Evolutionary conservation across 2,888 invertebrate genomes (phyloP).

Genomic region (Leptopterna dolabrata): DNA sequence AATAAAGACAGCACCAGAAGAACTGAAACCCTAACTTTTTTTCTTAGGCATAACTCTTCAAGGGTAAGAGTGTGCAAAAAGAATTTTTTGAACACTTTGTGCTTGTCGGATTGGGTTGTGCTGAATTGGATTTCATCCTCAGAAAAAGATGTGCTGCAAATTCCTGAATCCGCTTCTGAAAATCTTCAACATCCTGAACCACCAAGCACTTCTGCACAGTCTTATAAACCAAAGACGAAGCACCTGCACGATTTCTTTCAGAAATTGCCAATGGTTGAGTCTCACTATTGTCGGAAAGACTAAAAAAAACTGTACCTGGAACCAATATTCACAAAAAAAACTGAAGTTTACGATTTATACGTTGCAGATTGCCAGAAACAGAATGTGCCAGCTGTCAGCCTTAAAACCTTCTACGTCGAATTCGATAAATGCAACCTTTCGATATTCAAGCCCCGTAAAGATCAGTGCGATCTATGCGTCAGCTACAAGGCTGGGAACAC

Average conservation of each 20-base stretch:
- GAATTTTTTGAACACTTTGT: background rate
- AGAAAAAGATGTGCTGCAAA: background rate
- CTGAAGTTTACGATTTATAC: slow-evolving; percentile 9
- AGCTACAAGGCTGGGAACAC: background rate
- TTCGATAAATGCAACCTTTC: background rate
- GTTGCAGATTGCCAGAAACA: background rate
- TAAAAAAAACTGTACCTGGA: slow-evolving; percentile 8
- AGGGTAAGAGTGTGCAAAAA: background rate
- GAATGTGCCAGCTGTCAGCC: background rate
- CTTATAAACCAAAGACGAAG: background rate
- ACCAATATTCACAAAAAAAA: slow-evolving; percentile 26
- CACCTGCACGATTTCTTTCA: background rate
- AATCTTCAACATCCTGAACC: background rate
- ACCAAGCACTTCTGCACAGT: background rate
- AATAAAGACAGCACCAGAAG: background rate
- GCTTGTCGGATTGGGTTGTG: background rate
- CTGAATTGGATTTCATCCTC: background rate
- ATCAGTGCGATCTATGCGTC: slow-evolving; percentile 5
- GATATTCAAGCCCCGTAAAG: background rate
- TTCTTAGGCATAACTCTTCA: background rate
- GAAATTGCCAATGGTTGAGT: background rate
- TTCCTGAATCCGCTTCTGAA: background rate
- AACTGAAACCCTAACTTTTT: background rate
- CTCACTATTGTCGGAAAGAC: slow-evolving; percentile 12
- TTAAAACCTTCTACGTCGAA: background rate